Percentiles rank a stretch among this genome's conserved stretches.
Evolutionary conservation across 1,140 invertebrate species (phyloP).

Genomic region (Solenopsis fugax): DNA sequence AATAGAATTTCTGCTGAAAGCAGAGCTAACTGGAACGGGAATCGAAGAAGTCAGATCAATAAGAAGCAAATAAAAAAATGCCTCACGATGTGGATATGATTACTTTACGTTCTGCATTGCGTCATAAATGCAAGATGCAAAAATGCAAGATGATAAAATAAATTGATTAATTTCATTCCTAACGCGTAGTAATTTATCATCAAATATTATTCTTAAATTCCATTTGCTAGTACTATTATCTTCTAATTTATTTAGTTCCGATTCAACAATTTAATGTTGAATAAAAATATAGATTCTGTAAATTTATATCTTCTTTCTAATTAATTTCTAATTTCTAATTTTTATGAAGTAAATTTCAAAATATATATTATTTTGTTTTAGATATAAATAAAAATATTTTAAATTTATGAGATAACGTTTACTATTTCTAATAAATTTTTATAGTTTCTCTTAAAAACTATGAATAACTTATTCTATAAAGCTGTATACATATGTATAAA

Average conservation of each 20-base stretch:
- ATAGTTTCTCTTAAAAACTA: too few relatives aligned
- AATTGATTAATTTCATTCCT: background rate
- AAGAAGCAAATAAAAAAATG: slow-evolving; percentile 25
- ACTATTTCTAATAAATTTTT: background rate
- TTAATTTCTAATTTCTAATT: background rate
- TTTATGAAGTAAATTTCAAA: background rate
- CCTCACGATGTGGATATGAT: slow-evolving; percentile 27
- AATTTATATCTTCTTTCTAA: background rate
- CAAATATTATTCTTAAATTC: background rate
- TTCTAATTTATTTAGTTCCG: background rate
- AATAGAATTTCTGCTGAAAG: slow-evolving; percentile 62
- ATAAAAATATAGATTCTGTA: background rate
- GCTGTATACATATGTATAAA: too few relatives aligned
- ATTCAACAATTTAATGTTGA: background rate
- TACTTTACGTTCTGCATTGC: slow-evolving; percentile 26
- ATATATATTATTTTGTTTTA: background rate
- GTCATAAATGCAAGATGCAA: slow-evolving; percentile 4
- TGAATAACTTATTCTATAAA: too few relatives aligned
- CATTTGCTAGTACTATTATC: background rate
- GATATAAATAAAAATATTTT: background rate
- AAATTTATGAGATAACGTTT: background rate
- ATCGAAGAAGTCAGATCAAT: slow-evolving; percentile 52
- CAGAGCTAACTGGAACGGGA: slow-evolving; percentile 49
- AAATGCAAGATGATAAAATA: slow-evolving; percentile 31
- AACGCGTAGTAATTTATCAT: slow-evolving; percentile 5